These are phyloP conservation scores for Stictonetta naevosa DNA, from an alignment of 2,113 vertebrate genomes.

Conservation along the genomic window DNA sequence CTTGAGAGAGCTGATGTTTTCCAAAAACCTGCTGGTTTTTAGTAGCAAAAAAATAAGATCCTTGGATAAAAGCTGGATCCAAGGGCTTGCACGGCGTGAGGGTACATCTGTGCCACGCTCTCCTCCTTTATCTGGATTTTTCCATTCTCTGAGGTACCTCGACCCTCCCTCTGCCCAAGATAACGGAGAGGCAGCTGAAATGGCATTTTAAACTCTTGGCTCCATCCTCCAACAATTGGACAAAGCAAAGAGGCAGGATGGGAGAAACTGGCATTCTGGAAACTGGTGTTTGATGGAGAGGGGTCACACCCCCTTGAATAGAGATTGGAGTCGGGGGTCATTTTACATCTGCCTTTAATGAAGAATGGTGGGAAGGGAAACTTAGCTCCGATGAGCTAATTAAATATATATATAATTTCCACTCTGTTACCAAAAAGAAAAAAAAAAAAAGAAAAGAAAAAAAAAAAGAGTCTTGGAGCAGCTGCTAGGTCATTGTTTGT, in stretches of 20 bases:
- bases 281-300: slow-evolving; percentile 32
- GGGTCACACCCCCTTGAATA: slow-evolving; percentile 57
- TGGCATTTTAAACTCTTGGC: slow-evolving; percentile 61
- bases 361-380: slow-evolving; percentile 70
- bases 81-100: neutral
- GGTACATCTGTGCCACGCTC: neutral
- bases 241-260: slow-evolving; percentile 65
- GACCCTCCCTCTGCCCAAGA: slow-evolving; percentile 45
- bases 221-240: slow-evolving; percentile 53
- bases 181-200: slow-evolving; percentile 54
- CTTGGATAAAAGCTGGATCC: neutral
- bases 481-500: slow-evolving; percentile 75
- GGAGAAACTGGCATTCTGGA: slow-evolving; percentile 63
- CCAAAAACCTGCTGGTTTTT: neutral
- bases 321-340: slow-evolving; percentile 63
- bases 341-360: slow-evolving; percentile 61
- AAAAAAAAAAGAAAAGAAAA: slow-evolving; percentile 18
- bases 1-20: neutral
- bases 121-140: neutral
- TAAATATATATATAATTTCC: slow-evolving; percentile 75
- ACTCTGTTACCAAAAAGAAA: slow-evolving; percentile 37
- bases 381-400: slow-evolving; percentile 68
- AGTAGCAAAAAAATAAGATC: neutral
- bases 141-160: slow-evolving; percentile 46
- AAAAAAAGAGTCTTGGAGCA: slow-evolving; percentile 55